Percentiles rank a stretch among this genome's conserved stretches.
Conservation (phyloP, 64 coral and sea anemone species). For the Trachythela sp. region DNA sequence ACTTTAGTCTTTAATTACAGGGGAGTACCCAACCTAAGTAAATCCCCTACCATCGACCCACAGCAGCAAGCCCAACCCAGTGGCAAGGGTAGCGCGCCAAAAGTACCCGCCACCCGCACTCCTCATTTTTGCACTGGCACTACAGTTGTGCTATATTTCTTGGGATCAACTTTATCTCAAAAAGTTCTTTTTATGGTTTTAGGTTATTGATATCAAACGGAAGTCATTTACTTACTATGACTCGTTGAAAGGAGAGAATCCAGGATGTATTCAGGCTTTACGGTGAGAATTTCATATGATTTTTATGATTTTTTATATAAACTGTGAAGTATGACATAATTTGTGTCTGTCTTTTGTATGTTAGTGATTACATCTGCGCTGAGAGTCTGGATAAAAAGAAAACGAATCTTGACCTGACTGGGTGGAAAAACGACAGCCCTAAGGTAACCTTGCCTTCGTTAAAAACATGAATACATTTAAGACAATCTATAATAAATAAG, state of each 20-base stretch:
- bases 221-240: neutral
- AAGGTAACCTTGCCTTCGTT: neutral
- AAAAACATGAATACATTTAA: neutral
- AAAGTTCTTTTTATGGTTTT: neutral
- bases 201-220: slow-evolving; percentile 1
- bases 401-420: neutral
- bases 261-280: neutral
- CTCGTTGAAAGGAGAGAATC: neutral
- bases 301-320: too few relatives aligned
- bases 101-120: too few relatives aligned
- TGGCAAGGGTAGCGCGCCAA: too few relatives aligned
- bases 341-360: neutral
- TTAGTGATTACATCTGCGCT: neutral
- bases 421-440: slow-evolving; percentile 2
- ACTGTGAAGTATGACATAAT: too few relatives aligned
- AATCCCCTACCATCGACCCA: too few relatives aligned
- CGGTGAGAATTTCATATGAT: neutral
- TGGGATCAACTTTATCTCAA: neutral
- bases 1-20: too few relatives aligned
- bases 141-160: too few relatives aligned
- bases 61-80: too few relatives aligned
- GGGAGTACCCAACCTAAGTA: too few relatives aligned
- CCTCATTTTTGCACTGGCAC: too few relatives aligned
- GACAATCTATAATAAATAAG: too few relatives aligned
- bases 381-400: slow-evolving; percentile 20